Evolutionary conservation across 2,888 invertebrate genomes (phyloP), one percentile per base, ranked within the genome.

Genomic region (Mactromeris polynyma): DNA sequence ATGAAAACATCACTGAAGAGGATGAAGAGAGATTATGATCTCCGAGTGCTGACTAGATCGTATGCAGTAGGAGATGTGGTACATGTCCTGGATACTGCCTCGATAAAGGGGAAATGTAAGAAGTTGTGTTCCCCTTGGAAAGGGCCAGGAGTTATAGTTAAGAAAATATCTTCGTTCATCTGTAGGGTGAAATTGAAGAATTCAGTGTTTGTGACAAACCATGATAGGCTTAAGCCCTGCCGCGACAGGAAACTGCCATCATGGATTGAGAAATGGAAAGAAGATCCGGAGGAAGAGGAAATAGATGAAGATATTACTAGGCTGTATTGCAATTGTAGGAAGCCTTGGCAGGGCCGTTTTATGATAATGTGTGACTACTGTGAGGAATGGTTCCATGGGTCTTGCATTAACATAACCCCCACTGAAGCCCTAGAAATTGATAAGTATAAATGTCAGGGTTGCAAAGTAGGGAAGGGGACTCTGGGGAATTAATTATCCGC

Each of bases 91-190:
- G 86, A 90, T 46, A 82, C 90, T 4, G 90, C 90, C 31, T 26
- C 58, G 0, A 40, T 31, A 6, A 85, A 81, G 36, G 87, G 87
- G 0, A 40, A 85, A 46, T 87, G 84, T 58, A 77, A 42, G 51
- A 87, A 89, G 36, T 33, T 89, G 26, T 36, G 51, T 1, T 64
- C 87, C 1, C 85, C 84, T 0, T 89, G 89, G 87, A 81, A 78
- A 21, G 87, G 89, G 0, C 87, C 87, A 33, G 83, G 69, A 0
- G 69, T 89, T 1, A 81, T 89, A 3, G 42, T 77, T 11, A 80
- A 73, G 7, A 79, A 73, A 26, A 4, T 89, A 6, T 78, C 86
- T 0, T 19, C 89, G 9, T 40, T 26, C 26, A 19, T 89, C 31
- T 86, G 81, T 69, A n/a, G 80, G n/a, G 77, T 77, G 9, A 83